These are phyloP conservation scores for Odocoileus hemionus DNA, from an alignment of 2,113 vertebrate genomes.

Conservation along the genomic window DNA sequence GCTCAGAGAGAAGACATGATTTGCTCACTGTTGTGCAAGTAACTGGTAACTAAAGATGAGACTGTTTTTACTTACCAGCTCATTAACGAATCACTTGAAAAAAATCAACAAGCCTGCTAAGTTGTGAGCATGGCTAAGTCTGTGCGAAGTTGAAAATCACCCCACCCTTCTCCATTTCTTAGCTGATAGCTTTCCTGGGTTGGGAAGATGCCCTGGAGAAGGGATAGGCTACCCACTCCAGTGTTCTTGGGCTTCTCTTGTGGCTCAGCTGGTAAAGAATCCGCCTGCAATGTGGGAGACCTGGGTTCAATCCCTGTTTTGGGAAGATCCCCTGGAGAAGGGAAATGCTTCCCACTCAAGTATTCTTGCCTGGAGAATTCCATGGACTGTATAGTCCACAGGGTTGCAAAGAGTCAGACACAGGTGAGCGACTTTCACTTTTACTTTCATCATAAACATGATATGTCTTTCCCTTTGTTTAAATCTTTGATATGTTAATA, in stretches of 20 bases:
- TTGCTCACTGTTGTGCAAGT: not conserved
- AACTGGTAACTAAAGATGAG: not conserved
- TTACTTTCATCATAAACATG: not conserved
- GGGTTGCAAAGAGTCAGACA: not conserved
- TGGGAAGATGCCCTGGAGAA: not conserved
- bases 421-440: not conserved
- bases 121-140: not conserved
- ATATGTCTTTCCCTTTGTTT: not conserved
- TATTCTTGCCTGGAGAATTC: not conserved
- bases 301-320: not conserved
- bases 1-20: not conserved
- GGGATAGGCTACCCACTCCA: not conserved
- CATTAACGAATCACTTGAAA: not conserved
- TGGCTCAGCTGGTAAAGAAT: not conserved
- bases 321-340: not conserved
- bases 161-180: not conserved
- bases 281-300: not conserved
- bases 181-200: not conserved
- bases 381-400: not conserved
- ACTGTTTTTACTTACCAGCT: not conserved
- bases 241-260: not conserved
- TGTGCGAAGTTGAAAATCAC: not conserved
- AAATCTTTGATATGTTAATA: not conserved
- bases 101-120: not conserved
- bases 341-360: not conserved